Evolutionary conservation across 1,140 invertebrate genomes (phyloP).

Genomic region (Drosophila nasuta): DNA sequence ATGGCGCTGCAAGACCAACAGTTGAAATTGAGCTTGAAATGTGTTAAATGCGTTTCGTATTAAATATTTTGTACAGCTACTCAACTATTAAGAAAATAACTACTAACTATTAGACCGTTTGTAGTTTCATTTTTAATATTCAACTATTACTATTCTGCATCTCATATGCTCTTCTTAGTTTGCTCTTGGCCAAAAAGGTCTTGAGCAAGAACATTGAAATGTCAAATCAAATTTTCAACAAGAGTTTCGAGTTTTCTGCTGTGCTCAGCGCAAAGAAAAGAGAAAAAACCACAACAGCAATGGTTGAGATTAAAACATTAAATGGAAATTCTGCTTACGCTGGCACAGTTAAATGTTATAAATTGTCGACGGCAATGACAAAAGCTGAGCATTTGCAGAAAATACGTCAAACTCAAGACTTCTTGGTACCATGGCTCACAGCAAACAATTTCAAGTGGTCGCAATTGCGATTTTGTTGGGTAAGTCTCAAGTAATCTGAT

Average conservation of each 20-base stretch:
- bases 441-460: conserved; percentile 40
- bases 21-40: no score
- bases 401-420: conserved; percentile 24
- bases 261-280: conserved; percentile 36
- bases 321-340: conserved; percentile 62
- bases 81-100: no score
- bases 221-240: conserved; percentile 26
- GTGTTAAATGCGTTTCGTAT: no score
- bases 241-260: conserved; percentile 42
- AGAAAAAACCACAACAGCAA: conserved; percentile 30
- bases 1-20: not conserved
- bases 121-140: not conserved
- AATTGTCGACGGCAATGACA: conserved; percentile 35
- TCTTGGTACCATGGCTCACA: conserved; percentile 49
- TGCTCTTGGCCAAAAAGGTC: conserved; percentile 23
- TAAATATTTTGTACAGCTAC: no score
- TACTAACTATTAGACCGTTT: no score
- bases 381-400: conserved; percentile 57
- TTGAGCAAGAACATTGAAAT: conserved; percentile 40
- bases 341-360: conserved; percentile 62
- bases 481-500: conserved; percentile 45
- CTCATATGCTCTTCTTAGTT: not conserved
- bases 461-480: conserved; percentile 65
- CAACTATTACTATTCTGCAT: not conserved
- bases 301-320: conserved; percentile 35